Conservation (phyloP, 1,140 invertebrate species). For the Drosophila sp. region DNA sequence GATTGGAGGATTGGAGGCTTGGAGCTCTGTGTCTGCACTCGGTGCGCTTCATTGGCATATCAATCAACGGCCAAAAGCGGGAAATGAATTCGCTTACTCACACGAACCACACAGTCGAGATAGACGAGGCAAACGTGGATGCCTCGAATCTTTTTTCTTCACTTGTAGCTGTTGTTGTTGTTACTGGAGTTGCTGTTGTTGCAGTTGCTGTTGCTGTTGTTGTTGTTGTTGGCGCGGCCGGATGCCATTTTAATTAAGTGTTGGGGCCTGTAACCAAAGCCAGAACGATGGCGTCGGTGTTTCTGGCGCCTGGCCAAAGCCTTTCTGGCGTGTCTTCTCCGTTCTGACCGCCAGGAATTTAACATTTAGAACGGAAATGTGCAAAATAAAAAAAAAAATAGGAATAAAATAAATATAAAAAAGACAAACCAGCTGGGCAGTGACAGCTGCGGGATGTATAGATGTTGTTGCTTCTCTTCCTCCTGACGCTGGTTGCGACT, state of each 20-base stretch:
- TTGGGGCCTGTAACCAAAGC: slow-evolving; percentile 59
- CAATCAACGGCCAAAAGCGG: slow-evolving; percentile 77
- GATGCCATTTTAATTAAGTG: slow-evolving; percentile 81
- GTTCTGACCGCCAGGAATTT: slow-evolving; percentile 61
- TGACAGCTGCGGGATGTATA: slow-evolving; percentile 32
- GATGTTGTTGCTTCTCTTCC: slow-evolving; percentile 10
- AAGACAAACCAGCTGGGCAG: slow-evolving; percentile 21
- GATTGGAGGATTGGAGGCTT: slow-evolving; percentile 5
- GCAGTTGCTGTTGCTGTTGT: slow-evolving; percentile 37
- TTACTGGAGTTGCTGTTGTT: no score
- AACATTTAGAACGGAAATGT: slow-evolving; percentile 67
- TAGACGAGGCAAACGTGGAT: slow-evolving; percentile 29
- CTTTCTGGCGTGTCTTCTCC: slow-evolving; percentile 40
- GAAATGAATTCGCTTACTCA: slow-evolving; percentile 79
- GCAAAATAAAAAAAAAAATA: slow-evolving; percentile 28
- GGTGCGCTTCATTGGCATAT: slow-evolving; percentile 76
- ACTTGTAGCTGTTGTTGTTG: slow-evolving; percentile 34
- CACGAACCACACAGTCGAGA: slow-evolving; percentile 50
- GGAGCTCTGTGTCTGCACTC: slow-evolving; percentile 40
- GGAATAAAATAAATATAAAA: neutral
- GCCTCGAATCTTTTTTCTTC: slow-evolving; percentile 31
- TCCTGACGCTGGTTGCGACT: slow-evolving; percentile 52
- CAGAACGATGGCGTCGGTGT: slow-evolving; percentile 40
- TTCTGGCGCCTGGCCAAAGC: slow-evolving; percentile 57
- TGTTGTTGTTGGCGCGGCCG: slow-evolving; percentile 62